phyloP scores from a whole-genome alignment of 2,888 invertebrate species.

The Orgyia antiqua region DNA sequence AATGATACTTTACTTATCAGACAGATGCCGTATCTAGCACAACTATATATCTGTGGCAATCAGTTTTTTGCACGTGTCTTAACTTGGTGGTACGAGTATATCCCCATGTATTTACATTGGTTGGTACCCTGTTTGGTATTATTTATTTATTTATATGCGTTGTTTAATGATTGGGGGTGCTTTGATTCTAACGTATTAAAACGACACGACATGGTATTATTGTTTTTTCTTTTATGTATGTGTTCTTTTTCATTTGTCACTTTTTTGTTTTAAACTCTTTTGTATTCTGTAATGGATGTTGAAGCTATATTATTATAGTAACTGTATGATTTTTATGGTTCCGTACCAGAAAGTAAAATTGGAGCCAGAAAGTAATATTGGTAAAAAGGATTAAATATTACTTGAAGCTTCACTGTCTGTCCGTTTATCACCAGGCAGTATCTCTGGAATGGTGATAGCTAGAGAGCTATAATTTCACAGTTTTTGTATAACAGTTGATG shows the following conservation, averaged over 20 bases:
- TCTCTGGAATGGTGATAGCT: too few relatives aligned
- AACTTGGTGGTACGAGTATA: constrained; percentile 30
- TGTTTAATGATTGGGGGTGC: constrained; percentile 67
- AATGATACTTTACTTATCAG: too few relatives aligned
- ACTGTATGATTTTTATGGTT: too few relatives aligned
- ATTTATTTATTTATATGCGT: constrained; percentile 65
- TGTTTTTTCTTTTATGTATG: constrained; percentile 36
- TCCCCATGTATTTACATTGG: constrained; percentile 56
- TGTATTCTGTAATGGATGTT: neutral
- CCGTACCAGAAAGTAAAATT: too few relatives aligned
- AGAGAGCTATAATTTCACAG: too few relatives aligned
- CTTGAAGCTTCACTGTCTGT: too few relatives aligned
- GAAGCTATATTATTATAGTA: too few relatives aligned
- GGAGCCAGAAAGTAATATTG: too few relatives aligned
- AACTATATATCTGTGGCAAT: constrained; percentile 1
- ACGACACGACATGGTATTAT: constrained; percentile 38
- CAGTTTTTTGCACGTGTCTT: constrained; percentile 26
- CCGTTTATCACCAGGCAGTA: too few relatives aligned
- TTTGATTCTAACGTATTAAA: constrained; percentile 62
- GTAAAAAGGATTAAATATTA: too few relatives aligned
- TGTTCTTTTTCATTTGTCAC: constrained; percentile 17
- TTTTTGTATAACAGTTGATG: too few relatives aligned
- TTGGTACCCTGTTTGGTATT: constrained; percentile 42
- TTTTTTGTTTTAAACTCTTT: constrained; percentile 7
- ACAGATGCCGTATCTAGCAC: constrained; percentile 18